phyloP scores from a whole-genome alignment of 2,888 invertebrate species.

The Andrena hattorfiana region DNA sequence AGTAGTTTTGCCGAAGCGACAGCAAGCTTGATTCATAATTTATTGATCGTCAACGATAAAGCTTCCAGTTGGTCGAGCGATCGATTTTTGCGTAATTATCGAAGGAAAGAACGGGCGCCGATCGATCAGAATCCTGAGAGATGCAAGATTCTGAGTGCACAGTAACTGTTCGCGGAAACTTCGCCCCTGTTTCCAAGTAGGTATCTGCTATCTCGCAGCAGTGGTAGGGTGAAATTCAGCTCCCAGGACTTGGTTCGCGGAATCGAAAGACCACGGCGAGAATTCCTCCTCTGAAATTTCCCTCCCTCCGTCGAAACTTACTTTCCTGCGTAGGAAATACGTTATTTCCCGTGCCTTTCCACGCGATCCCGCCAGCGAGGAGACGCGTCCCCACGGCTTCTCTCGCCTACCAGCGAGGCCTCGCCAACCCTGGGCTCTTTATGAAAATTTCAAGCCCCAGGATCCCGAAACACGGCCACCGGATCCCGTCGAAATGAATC shows the following conservation, averaged over 20 bases:
- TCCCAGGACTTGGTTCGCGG: neutral
- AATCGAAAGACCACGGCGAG: neutral
- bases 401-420: neutral
- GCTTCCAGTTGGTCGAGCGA: no score
- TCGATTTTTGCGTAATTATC: no score
- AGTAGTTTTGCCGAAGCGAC: no score
- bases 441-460: conserved; percentile 26
- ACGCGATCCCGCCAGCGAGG: neutral
- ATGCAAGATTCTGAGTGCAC: neutral
- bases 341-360: neutral
- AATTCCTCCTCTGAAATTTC: neutral
- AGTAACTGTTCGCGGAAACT: neutral
- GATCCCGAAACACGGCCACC: neutral
- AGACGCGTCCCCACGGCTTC: neutral
- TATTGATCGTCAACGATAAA: no score
- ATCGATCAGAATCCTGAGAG: neutral
- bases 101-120: no score
- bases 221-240: neutral
- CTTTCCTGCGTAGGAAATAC: neutral
- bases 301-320: neutral
- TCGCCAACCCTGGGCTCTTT: neutral
- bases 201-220: neutral
- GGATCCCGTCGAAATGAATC: neutral
- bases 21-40: no score
- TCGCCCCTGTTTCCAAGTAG: neutral